Evolutionary conservation across 2,113 vertebrate genomes (phyloP).

Genomic region (Indicator indicator): DNA sequence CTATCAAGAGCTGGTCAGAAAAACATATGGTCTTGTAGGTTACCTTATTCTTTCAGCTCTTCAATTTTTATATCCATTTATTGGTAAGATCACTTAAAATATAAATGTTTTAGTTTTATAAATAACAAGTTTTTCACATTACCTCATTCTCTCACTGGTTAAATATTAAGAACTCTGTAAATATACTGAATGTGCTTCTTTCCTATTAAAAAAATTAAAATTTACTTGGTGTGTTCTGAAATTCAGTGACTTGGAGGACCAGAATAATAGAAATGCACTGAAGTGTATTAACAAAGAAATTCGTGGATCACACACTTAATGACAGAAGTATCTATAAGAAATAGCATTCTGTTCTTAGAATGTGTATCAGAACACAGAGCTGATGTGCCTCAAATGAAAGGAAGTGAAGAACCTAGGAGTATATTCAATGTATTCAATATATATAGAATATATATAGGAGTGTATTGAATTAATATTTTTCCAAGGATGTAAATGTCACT

Average conservation of each 20-base stretch:
- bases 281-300: background rate
- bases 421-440: no score
- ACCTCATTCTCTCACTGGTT: background rate
- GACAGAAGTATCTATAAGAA: background rate
- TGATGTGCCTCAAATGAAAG: background rate
- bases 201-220: background rate
- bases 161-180: background rate
- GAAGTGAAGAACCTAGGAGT: fast-evolving
- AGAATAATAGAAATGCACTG: background rate
- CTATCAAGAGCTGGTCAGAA: constrained; percentile 91
- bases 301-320: background rate
- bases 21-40: constrained; percentile 88
- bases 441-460: background rate
- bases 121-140: background rate
- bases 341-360: background rate
- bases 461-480: background rate
- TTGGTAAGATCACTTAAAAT: constrained; percentile 81
- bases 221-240: background rate
- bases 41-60: constrained; percentile 88
- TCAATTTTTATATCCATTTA: constrained; percentile 96
- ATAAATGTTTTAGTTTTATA: background rate
- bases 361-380: background rate
- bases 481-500: background rate
- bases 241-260: background rate
- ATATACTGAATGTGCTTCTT: background rate